These are phyloP conservation scores for Pheosia gnoma DNA, from an alignment of 2,888 invertebrate genomes.

Conservation along the genomic window DNA sequence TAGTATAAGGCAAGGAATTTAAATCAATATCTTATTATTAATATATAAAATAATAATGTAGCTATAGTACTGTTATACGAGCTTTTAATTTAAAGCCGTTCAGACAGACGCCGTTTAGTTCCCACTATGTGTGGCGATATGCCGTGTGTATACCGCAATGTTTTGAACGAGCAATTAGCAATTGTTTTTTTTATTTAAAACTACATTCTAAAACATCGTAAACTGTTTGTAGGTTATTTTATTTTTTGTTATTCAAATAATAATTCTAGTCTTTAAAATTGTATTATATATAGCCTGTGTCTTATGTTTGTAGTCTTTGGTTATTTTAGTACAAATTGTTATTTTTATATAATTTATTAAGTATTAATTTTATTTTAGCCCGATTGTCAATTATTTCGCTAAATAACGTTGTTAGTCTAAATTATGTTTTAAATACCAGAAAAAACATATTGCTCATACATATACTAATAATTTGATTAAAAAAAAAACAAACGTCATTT, in stretches of 20 bases:
- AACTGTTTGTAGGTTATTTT: neutral
- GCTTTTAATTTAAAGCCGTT: neutral
- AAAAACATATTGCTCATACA: no score
- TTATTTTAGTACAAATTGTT: constrained; percentile 6
- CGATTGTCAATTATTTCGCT: no score
- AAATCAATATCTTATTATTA: constrained; percentile 32
- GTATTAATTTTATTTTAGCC: neutral
- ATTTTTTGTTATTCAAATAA: neutral
- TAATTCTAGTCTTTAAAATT: constrained; percentile 5
- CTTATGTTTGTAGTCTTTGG: constrained; percentile 1
- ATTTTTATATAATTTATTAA: neutral
- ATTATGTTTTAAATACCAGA: no score
- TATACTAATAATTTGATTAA: no score
- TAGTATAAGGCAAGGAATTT: constrained; percentile 27
- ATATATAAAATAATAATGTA: constrained; percentile 17
- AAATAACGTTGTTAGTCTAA: no score
- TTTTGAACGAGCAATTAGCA: no score
- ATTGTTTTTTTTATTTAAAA: neutral
- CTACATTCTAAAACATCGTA: neutral
- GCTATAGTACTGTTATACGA: neutral
- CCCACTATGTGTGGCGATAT: no score
- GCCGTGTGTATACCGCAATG: no score
- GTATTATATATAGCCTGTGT: neutral
- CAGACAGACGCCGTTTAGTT: no score
- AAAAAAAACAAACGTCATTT: no score